Percentiles rank a stretch among this genome's conserved stretches.
Conservation (phyloP, 1,140 invertebrate genomes). For the Pseudomyrmex concolor region DNA sequence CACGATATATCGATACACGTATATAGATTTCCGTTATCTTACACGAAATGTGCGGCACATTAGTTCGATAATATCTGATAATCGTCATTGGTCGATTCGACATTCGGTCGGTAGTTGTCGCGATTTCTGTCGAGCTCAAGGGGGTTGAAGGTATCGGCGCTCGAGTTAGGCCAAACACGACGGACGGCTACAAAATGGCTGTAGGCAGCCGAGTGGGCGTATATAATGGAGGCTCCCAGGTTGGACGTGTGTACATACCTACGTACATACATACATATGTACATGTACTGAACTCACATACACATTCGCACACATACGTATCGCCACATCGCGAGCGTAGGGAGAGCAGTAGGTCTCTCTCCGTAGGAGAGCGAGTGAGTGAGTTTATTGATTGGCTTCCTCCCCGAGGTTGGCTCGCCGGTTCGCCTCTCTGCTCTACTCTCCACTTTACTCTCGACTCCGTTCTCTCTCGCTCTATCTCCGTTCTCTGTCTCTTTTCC, state of each 20-base stretch:
- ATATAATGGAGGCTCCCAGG: conserved; percentile 84
- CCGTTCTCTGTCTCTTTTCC: background rate
- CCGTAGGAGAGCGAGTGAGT: conserved; percentile 78
- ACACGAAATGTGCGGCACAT: background rate
- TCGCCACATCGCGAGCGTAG: conserved; percentile 71
- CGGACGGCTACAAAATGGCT: conserved; percentile 84
- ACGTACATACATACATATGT: conserved; percentile 7
- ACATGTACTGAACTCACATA: background rate
- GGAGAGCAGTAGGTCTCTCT: conserved; percentile 78
- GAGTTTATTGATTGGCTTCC: conserved; percentile 85
- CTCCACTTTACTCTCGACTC: conserved; percentile 66
- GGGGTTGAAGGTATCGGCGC: conserved; percentile 63
- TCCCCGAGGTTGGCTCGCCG: conserved; percentile 78
- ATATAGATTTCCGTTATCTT: background rate
- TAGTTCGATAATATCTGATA: background rate
- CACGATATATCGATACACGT: background rate
- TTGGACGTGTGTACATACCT: conserved; percentile 68
- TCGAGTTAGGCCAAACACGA: conserved; percentile 65
- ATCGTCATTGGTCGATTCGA: conserved; percentile 17
- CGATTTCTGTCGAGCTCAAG: conserved; percentile 34
- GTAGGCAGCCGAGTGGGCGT: conserved; percentile 84
- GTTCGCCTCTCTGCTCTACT: conserved; percentile 74
- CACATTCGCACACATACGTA: conserved; percentile 12
- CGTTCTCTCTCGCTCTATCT: conserved; percentile 44
- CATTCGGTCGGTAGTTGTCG: conserved; percentile 15